Evolutionary conservation across 2,888 invertebrate genomes (phyloP).

Genomic region (Villa cingulata): DNA sequence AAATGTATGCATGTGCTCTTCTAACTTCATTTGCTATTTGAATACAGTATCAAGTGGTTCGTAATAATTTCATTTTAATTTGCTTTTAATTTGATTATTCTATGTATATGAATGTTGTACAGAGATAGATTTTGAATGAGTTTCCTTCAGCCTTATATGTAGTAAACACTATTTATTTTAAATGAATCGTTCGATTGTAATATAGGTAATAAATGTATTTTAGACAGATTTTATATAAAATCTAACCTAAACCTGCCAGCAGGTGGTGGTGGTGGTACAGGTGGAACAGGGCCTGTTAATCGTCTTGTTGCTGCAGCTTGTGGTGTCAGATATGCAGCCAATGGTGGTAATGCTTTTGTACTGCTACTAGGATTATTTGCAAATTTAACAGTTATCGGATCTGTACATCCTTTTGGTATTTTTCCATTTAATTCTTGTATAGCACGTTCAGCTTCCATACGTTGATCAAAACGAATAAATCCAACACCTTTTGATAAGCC

Average conservation of each 20-base stretch:
- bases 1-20: too few species aligned
- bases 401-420: conserved; percentile 74
- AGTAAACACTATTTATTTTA: too few species aligned
- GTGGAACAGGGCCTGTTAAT: conserved; percentile 64
- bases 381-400: conserved; percentile 88
- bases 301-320: conserved; percentile 61
- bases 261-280: conserved; percentile 31
- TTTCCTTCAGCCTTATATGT: too few species aligned
- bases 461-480: conserved; percentile 86
- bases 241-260: conserved; percentile 65
- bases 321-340: conserved; percentile 73
- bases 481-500: conserved; percentile 90
- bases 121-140: too few species aligned
- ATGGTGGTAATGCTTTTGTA: conserved; percentile 69
- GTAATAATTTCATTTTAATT: too few species aligned
- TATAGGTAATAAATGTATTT: too few species aligned
- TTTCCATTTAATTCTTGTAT: conserved; percentile 84
- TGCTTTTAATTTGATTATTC: too few species aligned
- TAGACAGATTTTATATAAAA: conserved; percentile 9
- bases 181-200: too few species aligned
- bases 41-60: too few species aligned
- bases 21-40: too few species aligned
- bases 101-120: too few species aligned
- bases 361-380: conserved; percentile 86
- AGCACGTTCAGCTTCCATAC: conserved; percentile 79